Evolutionary conservation across 2,113 vertebrate genomes (phyloP).

Genomic region (Echinops telfairi): DNA sequence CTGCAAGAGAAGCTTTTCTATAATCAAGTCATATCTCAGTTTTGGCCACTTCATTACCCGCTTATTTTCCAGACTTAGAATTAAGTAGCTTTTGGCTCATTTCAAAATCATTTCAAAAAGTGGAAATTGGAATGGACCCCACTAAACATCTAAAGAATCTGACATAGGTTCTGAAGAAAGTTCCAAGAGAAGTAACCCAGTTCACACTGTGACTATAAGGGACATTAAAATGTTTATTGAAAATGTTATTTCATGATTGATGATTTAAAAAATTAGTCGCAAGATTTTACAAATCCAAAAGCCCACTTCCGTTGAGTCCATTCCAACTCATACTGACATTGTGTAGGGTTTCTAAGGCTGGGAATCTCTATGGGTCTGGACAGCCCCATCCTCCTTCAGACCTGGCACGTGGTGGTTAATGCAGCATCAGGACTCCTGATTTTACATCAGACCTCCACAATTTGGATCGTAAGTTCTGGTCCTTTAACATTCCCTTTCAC

Average conservation of each 20-base stretch:
- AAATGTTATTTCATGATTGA: neutral
- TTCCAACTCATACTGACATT: no score
- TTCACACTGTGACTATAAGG: conserved; percentile 24
- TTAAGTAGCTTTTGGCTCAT: neutral
- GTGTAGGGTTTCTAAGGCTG: no score
- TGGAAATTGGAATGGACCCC: conserved; percentile 15
- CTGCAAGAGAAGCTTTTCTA: neutral
- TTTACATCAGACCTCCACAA: neutral
- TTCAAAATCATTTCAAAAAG: neutral
- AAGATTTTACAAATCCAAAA: neutral
- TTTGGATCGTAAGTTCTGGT: conserved; percentile 32
- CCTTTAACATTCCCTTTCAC: neutral
- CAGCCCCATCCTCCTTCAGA: no score
- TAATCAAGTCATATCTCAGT: neutral
- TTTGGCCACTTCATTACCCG: conserved; percentile 21
- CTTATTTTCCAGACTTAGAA: neutral
- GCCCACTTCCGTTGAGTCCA: no score
- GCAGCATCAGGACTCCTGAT: no score
- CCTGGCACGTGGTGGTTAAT: no score
- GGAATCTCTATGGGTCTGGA: no score
- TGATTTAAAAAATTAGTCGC: conserved; percentile 28
- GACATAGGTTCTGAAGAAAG: neutral
- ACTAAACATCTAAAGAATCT: conserved; percentile 16
- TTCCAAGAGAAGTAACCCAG: neutral
- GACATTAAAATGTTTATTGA: neutral